These are phyloP conservation scores for Siphlonurus alternatus DNA, from an alignment of 2,888 invertebrate species.

Conservation along the genomic window DNA sequence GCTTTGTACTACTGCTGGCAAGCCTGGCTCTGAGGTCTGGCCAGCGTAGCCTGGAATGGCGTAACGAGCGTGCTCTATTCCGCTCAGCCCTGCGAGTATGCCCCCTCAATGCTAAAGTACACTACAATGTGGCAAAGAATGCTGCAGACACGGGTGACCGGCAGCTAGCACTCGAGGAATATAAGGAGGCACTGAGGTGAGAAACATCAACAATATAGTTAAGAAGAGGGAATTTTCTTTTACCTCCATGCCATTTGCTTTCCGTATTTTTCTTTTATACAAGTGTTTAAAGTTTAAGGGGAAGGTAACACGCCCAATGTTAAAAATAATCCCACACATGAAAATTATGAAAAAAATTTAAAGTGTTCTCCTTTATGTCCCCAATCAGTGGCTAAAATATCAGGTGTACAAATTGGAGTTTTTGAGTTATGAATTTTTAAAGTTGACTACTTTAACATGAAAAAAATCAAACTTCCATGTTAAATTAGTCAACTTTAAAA, in stretches of 20 bases:
- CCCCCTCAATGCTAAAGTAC: constrained; percentile 81
- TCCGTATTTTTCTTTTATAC: background rate
- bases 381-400: no score
- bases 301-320: background rate
- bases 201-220: background rate
- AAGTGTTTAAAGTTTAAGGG: background rate
- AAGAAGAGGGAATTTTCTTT: constrained; percentile 1
- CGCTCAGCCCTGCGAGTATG: constrained; percentile 69
- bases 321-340: no score
- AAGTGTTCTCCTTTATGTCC: no score
- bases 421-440: background rate
- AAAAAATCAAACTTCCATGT: no score
- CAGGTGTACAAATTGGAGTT: no score
- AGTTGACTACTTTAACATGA: no score
- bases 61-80: constrained; percentile 60
- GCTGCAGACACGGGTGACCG: constrained; percentile 56
- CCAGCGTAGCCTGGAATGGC: constrained; percentile 62
- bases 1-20: constrained; percentile 18
- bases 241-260: background rate
- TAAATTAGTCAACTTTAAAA: no score
- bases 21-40: constrained; percentile 28
- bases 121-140: constrained; percentile 83
- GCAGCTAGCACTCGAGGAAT: constrained; percentile 54
- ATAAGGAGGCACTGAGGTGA: constrained; percentile 56
- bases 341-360: no score